Evolutionary conservation across 2,888 invertebrate species (phyloP), one percentile per base, ranked within the genome.

Genomic region (Nemotelus nigrinus): DNA sequence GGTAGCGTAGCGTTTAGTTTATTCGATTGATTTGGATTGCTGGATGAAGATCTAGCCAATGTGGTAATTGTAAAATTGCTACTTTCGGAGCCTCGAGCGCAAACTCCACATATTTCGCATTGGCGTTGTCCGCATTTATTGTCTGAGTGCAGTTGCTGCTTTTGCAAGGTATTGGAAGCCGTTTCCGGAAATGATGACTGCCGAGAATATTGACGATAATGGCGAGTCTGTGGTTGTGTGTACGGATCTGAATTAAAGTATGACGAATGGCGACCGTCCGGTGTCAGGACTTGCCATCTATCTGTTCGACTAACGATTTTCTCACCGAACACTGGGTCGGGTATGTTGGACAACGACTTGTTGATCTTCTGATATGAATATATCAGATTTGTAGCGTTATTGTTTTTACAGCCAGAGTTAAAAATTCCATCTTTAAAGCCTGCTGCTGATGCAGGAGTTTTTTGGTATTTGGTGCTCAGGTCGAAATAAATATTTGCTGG

Each of bases 41-140:
- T 82, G 75, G 80, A 80, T 44, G 81, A 81, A 64, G 83, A 84
- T 78, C 85, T 82, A 10, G 86, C 85, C 75, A 87, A 82, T 78
- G 87, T 86, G 78, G 87, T 86, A 80, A 88, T 85, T 76, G 87
- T 87, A 80, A 87, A 84, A 83, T 88, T 85, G 81, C 85, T 84
- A 80, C 82, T 85, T 81, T 63, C 71, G 41, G 68, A n/a, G 65
- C 60, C 68, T 8, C 88, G 88, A 3, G 89, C 88, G 82, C 87
- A 87, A 70, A 89, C 84, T 78, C 89, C 89, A 79, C 82, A 82
- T 75, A 82, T 82, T 80, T 83, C 82, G 80, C 82, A 82, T 77
- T 81, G 79, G 44, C 79, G 77, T 41, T 79, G 78, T 65, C 67
- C 70, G 74, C 80, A 80, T 57, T 76, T 78, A 76, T 79, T 78